Conservation (phyloP, 2,797 vertebrate genomes). For the Fistularia commersonii region DNA sequence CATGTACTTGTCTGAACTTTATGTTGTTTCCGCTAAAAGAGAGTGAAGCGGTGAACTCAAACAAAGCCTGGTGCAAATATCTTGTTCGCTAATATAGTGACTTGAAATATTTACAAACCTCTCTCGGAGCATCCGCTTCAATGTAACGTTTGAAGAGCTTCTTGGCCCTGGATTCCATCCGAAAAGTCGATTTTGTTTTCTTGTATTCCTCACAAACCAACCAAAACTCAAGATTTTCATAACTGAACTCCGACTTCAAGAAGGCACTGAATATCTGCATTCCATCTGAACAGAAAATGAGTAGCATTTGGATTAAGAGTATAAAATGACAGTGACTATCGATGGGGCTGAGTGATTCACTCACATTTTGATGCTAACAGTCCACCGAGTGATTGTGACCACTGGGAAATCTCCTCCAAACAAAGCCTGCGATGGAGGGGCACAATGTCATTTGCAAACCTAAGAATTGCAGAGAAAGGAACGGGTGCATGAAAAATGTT, state of each 20-base stretch:
- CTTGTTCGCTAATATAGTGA: too few relatives aligned
- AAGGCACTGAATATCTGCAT: conserved; percentile 80
- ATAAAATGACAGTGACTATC: background rate
- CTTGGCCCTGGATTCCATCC: conserved; percentile 75
- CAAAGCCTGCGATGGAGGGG: conserved; percentile 66
- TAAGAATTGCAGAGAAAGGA: background rate
- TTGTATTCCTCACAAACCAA: conserved; percentile 84
- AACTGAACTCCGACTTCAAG: conserved; percentile 85
- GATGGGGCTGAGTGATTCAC: conserved; percentile 17
- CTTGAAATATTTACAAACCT: conserved; percentile 66
- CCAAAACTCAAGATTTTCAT: conserved; percentile 91
- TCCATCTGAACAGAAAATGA: conserved; percentile 66
- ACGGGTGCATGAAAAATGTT: background rate
- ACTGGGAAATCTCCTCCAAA: conserved; percentile 78
- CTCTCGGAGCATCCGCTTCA: conserved; percentile 77
- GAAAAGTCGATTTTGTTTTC: conserved; percentile 74
- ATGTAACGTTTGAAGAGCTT: conserved; percentile 85
- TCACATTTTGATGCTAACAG: conserved; percentile 84
- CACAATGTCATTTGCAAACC: background rate
- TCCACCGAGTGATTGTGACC: conserved; percentile 83
- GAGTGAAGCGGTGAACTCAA: too few relatives aligned
- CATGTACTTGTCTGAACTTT: too few relatives aligned
- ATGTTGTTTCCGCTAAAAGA: too few relatives aligned
- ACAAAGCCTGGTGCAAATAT: too few relatives aligned
- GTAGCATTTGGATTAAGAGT: background rate